Conservation (phyloP, 2,797 vertebrate species). For the Atherinosoma microstoma region DNA sequence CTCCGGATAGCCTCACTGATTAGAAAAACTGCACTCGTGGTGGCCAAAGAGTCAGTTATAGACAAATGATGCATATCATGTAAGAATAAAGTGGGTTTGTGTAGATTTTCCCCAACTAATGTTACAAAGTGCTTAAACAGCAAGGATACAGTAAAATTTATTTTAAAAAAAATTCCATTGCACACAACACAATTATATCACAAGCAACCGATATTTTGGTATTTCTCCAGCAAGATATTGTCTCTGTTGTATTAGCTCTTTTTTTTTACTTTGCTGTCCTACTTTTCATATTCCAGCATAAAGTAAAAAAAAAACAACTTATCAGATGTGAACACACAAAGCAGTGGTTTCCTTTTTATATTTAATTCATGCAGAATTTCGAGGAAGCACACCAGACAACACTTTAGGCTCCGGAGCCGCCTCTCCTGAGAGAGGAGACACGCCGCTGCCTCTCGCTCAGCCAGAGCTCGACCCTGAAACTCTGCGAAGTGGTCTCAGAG, state of each 20-base stretch:
- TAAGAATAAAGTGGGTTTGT: background rate
- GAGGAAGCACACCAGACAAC: constrained; percentile 79
- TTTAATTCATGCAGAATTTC: constrained; percentile 66
- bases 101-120: background rate
- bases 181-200: too few species aligned
- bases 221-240: background rate
- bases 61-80: background rate
- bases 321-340: background rate
- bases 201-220: too few species aligned
- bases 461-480: constrained; percentile 87
- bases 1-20: too few species aligned
- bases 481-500: constrained; percentile 85
- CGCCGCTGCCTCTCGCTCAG: constrained; percentile 73
- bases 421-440: constrained; percentile 80
- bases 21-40: too few species aligned
- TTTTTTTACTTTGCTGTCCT: background rate
- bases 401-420: constrained; percentile 71
- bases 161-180: background rate
- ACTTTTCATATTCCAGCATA: constrained; percentile 1
- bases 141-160: too few species aligned
- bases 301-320: background rate
- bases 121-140: background rate
- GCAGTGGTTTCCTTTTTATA: background rate
- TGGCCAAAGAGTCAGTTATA: too few species aligned
- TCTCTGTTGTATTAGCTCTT: background rate